Base-by-base conservation (phyloP, 1,140 invertebrate genomes). In the Eupristina koningsbergeri region DNA sequence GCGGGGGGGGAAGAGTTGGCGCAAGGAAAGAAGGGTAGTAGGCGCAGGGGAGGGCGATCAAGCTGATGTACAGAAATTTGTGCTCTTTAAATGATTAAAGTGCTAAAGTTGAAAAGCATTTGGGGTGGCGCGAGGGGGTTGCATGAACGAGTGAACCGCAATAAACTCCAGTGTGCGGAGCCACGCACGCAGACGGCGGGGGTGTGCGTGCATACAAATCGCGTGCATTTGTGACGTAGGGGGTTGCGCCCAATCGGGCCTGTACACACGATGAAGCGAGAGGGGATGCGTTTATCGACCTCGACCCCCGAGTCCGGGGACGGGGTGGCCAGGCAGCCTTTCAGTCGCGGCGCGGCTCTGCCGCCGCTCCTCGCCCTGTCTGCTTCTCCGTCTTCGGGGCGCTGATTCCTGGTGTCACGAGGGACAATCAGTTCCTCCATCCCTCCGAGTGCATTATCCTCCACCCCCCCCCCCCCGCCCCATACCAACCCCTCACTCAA, bases 251-350 rank as follows among this genome's bases (percentile, higher is more conserved):
- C 53, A 58, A 58, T 26, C 19, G 22, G 22, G 53, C 3, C 3
- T 26, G 53, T 58, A 26, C 26, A 26, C 9, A 9, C 29, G 61
- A 8, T 11, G 29, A 64, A 11, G 13, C 29, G 13, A 22, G 53
- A 34, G 31, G 31, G 63, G 67, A 41, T 71, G 67, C 36, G 34
- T 71, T 71, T 36, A 71, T 71, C 67, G 67, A 71, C 67, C 67
- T 36, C 64, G 31, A 6, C 6, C 13, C 41, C 41, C 41, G 13
- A n/a, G n/a, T n/a, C 41, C 47, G 6, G 8, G 34, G 1, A 17
- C 5, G 1, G 22, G 53, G 26, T 5, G 29, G 34, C 61, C 7
- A 64, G 29, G 15, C 61, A 64, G 29, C 61, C 31, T 64, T 31
- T 63, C 26, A 29, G 29, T 8, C 15, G 15, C 29, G 31, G 19